Evolutionary conservation across 2,888 invertebrate genomes (phyloP), one percentile per base, ranked within the genome.

Genomic region (Adela reaumurella): DNA sequence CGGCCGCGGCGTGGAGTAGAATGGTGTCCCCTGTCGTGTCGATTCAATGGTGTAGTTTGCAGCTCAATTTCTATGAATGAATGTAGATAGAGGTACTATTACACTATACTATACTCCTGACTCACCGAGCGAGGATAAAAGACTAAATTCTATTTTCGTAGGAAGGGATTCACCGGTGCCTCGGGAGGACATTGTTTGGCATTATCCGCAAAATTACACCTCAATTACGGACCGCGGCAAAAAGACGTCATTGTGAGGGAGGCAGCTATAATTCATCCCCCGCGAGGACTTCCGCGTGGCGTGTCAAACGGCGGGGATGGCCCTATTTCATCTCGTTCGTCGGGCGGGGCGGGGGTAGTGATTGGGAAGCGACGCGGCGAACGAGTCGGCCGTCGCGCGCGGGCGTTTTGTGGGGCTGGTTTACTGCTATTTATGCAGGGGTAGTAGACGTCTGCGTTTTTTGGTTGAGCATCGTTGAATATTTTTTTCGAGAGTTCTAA

Each of bases 201-300:
- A 60, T 67, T 68, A 66, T 68, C 62, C 62, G 67, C 63, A 59
- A 66, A 67, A 68, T 70, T 67, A 70, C 69, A 70, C 70, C 68
- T 69, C 68, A 70, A 71, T 71, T 72, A 71, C 68, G 63, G 62
- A 64, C 60, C 59, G 57, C 58, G 46, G 20, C 55, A 58, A 59
- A 65, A 69, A 68, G 62, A 59, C 60, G 59, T 63, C 59, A 63
- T 72, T 72, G 65, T 71, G 60, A 59, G 59, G 59, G 61, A 62
- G 64, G 67, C 66, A 57, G 64, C 56, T 62, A 66, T 70, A 65
- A 67, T 67, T 71, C 67, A 70, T 65, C 62, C 63, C 59, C 58
- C 58, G 64, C 64, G 63, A 67, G 63, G 62, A 14, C 63, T 70
- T 70, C 68, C 65, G 65, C 62, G 61, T 62, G 64, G 62, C 63